Conservation (phyloP, 2,888 invertebrate species). For the Encarsia formosa region DNA sequence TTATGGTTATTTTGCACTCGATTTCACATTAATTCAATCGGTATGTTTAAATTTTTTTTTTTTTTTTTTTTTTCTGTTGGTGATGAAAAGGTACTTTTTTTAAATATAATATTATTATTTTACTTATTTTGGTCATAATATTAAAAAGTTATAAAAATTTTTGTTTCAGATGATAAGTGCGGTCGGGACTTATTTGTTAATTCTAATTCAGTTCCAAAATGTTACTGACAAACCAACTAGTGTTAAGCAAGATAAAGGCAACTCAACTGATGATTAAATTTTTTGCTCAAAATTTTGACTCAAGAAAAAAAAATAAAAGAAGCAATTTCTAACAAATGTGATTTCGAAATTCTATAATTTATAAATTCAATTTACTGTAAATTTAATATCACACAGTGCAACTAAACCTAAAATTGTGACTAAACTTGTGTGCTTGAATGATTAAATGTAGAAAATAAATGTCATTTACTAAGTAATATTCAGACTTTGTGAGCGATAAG, state of each 20-base stretch:
- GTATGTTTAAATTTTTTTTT: not conserved
- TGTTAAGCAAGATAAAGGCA: not conserved
- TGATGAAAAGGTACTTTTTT: not conserved
- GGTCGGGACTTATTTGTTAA: slow-evolving; percentile 2
- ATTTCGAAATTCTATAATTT: too few species aligned
- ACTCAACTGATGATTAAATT: too few species aligned
- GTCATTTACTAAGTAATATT: too few species aligned
- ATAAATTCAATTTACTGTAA: too few species aligned
- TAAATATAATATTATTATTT: not conserved
- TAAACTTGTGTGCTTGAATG: too few species aligned
- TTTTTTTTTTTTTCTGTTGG: not conserved
- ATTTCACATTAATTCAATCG: slow-evolving; percentile 6
- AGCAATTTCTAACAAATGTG: too few species aligned
- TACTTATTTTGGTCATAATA: not conserved
- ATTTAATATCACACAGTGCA: too few species aligned
- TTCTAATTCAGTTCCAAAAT: slow-evolving; percentile 4
- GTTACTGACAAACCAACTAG: not conserved
- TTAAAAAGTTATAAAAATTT: not conserved
- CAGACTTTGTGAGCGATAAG: too few species aligned
- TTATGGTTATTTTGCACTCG: not conserved
- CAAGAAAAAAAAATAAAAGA: too few species aligned
- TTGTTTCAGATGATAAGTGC: slow-evolving; percentile 7
- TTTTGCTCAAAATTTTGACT: too few species aligned
- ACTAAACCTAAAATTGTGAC: too few species aligned
- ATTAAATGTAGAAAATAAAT: too few species aligned